phyloP scores from a whole-genome alignment of 2,888 invertebrate species.

The Rhyacophila evoluta region DNA sequence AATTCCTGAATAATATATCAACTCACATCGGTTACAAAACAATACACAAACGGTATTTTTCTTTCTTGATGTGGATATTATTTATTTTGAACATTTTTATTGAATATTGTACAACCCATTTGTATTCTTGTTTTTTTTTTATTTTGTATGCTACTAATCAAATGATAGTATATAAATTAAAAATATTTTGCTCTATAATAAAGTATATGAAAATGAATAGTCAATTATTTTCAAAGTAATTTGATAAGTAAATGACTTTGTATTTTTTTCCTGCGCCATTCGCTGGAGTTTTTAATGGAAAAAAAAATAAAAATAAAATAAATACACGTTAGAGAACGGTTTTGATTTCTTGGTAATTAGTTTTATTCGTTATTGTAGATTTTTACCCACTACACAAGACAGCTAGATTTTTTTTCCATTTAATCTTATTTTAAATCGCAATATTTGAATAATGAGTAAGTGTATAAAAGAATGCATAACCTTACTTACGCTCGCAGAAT shows the following conservation, averaged over 20 bases:
- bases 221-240: too few relatives aligned
- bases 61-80: conserved; percentile 33
- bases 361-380: not conserved
- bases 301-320: too few relatives aligned
- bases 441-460: conserved; percentile 29
- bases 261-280: not conserved
- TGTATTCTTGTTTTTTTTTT: conserved; percentile 39
- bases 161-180: not conserved
- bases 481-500: conserved; percentile 43
- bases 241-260: not conserved
- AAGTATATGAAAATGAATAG: too few relatives aligned
- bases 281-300: not conserved
- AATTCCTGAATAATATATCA: conserved; percentile 37
- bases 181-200: too few relatives aligned
- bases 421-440: conserved; percentile 25
- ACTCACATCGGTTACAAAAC: conserved; percentile 36
- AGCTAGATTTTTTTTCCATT: conserved; percentile 32
- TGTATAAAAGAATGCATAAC: conserved; percentile 42
- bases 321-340: too few relatives aligned
- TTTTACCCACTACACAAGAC: conserved; percentile 54
- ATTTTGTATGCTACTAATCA: conserved; percentile 29
- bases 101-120: conserved; percentile 38
- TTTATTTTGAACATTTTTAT: conserved; percentile 41
- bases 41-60: conserved; percentile 30
- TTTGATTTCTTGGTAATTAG: too few relatives aligned